A percentile compares a stretch with the other conserved stretches of the same genome.
These are phyloP conservation scores for Rhagonycha lutea DNA, from an alignment of 2,888 invertebrate genomes.

Conservation along the genomic window DNA sequence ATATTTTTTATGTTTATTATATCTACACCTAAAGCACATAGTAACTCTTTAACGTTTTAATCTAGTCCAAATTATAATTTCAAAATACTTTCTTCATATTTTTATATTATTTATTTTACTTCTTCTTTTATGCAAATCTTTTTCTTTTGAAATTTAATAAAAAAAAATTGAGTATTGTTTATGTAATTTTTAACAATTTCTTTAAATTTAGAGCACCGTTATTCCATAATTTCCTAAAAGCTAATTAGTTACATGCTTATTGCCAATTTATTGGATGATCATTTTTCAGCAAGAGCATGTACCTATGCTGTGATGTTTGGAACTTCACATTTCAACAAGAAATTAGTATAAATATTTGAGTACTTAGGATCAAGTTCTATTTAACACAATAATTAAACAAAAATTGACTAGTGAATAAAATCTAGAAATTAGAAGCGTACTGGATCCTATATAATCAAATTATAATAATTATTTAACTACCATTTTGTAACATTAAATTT, in stretches of 20 bases:
- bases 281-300: background rate
- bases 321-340: background rate
- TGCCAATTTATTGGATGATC: background rate
- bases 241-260: background rate
- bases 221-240: background rate
- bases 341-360: background rate
- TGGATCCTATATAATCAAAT: background rate
- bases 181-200: background rate
- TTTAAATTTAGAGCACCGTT: slow-evolving; percentile 5
- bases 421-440: background rate
- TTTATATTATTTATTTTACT: background rate
- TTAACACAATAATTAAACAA: background rate
- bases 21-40: slow-evolving; percentile 21
- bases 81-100: background rate
- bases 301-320: background rate
- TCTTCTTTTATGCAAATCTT: background rate
- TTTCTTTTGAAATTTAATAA: background rate
- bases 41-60: background rate
- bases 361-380: background rate
- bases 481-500: background rate
- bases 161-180: background rate
- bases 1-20: slow-evolving; percentile 13
- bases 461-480: background rate
- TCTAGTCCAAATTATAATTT: background rate
- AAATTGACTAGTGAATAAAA: background rate